Evolutionary conservation across 2,888 invertebrate genomes (phyloP).

Genomic region (Ptychoptera albimana): DNA sequence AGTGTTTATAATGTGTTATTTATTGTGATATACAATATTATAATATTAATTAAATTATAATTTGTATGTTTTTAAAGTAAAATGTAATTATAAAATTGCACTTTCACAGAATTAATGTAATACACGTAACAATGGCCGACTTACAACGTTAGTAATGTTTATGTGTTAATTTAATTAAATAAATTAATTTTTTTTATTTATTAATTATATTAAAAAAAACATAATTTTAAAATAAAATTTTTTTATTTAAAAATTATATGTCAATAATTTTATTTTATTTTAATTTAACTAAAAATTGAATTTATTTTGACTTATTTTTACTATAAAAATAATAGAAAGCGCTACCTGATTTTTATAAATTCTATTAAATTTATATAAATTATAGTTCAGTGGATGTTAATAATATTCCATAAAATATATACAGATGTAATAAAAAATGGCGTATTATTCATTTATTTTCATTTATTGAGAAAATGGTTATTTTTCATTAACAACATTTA

Average conservation of each 20-base stretch:
- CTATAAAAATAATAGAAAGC: no score
- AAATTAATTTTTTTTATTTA: neutral
- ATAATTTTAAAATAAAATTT: neutral
- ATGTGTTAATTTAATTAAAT: conserved; percentile 5
- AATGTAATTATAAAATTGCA: conserved; percentile 2
- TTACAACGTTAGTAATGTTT: conserved; percentile 45
- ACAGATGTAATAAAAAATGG: no score
- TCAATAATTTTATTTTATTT: no score
- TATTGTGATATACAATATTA: neutral
- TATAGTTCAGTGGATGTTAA: no score
- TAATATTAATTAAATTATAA: neutral
- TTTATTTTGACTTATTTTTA: no score
- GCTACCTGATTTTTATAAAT: no score
- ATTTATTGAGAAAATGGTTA: no score
- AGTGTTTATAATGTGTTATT: neutral
- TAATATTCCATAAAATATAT: no score
- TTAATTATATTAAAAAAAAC: neutral
- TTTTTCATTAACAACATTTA: no score
- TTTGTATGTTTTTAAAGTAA: neutral
- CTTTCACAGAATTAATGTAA: conserved; percentile 43
- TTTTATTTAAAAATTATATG: neutral
- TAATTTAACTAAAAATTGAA: no score
- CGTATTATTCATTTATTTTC: no score
- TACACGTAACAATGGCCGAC: conserved; percentile 55
- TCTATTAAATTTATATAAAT: no score